These are phyloP conservation scores for Isotomurus palustris DNA, from an alignment of 2,888 invertebrate genomes.

Conservation along the genomic window DNA sequence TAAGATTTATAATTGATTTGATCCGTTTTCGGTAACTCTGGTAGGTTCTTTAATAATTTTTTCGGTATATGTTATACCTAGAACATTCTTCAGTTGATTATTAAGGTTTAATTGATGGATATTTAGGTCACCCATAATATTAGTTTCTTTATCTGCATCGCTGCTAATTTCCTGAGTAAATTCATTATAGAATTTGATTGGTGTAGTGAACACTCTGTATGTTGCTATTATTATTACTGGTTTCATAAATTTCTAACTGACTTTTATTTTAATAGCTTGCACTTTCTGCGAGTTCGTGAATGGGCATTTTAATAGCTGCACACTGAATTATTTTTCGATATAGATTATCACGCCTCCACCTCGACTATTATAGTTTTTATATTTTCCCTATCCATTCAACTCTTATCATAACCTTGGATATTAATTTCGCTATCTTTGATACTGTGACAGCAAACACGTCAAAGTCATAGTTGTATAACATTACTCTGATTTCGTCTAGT, in stretches of 20 bases:
- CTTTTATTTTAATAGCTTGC: neutral
- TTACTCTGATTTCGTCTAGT: neutral
- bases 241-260: neutral
- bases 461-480: neutral
- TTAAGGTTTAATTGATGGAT: neutral
- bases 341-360: conserved; percentile 10
- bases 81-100: too few species aligned
- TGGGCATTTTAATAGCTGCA: neutral
- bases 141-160: neutral
- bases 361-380: neutral
- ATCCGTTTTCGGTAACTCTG: too few species aligned
- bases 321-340: conserved; percentile 1
- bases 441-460: conserved; percentile 2
- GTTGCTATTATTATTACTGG: neutral
- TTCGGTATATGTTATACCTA: too few species aligned
- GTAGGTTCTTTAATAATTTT: too few species aligned
- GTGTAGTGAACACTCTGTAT: conserved; percentile 1
- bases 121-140: neutral
- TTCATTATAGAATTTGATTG: neutral
- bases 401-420: neutral
- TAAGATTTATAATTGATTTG: too few species aligned
- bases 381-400: neutral
- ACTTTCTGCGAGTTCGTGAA: neutral
- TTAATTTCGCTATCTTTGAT: neutral
- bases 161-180: neutral